These are phyloP conservation scores for Bombyx mandarina DNA, from an alignment of 1,140 invertebrate species.

Conservation along the genomic window DNA sequence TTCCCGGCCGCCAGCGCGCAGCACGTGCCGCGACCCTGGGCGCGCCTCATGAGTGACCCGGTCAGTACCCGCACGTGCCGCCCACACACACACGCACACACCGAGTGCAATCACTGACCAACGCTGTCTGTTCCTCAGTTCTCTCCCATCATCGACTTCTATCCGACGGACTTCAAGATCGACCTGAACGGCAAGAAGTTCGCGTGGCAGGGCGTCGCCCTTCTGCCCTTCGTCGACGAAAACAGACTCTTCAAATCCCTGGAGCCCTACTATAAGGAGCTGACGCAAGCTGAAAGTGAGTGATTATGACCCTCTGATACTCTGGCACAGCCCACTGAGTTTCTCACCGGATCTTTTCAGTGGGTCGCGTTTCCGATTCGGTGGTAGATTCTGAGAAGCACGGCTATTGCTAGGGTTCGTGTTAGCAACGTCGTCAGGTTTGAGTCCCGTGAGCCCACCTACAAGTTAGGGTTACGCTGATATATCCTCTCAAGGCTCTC, in stretches of 20 bases:
- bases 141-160: constrained; percentile 98
- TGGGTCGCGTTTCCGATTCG: too few relatives aligned
- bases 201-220: constrained; percentile 99
- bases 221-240: constrained; percentile 98
- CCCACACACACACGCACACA: too few relatives aligned
- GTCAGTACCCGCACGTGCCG: constrained; percentile 69
- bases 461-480: too few relatives aligned
- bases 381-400: too few relatives aligned
- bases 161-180: constrained; percentile 98
- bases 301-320: constrained; percentile 5
- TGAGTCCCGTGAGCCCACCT: too few relatives aligned
- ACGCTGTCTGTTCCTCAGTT: constrained; percentile 72
- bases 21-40: constrained; percentile 95
- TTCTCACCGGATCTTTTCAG: too few relatives aligned
- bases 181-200: constrained; percentile 99
- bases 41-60: constrained; percentile 92
- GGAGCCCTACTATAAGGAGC: constrained; percentile 81
- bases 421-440: too few relatives aligned
- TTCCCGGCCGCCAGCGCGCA: constrained; percentile 97
- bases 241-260: constrained; percentile 90
- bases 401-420: too few relatives aligned
- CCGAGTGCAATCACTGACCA: too few relatives aligned
- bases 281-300: constrained; percentile 87
- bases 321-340: too few relatives aligned
- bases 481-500: too few relatives aligned